Evolutionary conservation across 2,888 invertebrate species (phyloP), one percentile per base, ranked within the genome.

Genomic region (Cerastis rubricosa): DNA sequence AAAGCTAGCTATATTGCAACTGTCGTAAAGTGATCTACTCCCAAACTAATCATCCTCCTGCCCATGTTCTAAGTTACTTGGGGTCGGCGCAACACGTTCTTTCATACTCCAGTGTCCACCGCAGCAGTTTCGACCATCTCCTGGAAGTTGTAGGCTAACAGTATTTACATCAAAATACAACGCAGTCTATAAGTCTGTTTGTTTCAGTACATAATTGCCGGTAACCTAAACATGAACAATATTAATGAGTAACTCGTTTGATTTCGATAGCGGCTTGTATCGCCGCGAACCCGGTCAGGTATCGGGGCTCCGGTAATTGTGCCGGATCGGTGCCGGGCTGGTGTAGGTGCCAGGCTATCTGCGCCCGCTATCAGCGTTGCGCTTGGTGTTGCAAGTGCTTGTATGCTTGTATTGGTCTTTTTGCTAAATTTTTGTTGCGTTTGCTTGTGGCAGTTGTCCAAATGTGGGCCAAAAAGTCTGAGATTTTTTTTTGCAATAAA

Each of bases 291-390:
- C 91, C 93, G 94, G 94, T 93, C 92, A 92, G 88, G 86, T 83
- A 89, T 89, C 89, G 89, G 85, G 89, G 91, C 83, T 92, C 90
- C 89, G 90, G 87, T 94, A 93, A 93, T 92, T 93, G 91, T 90
- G 85, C 86, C 84, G 87, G 87, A 80, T 85, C 89, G 84, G 81
- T 83, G 75, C 73, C 71, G 71, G 76, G 12, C 70, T 87, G 81
- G 79, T n/a, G n/a, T n/a, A n/a, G n/a, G n/a, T 77, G 61, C 65
- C 45, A 72, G 45, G 59, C 78, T 80, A 86, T 84, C 88, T 87
- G 80, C 75, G 49, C 17, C 61, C 54, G 47, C 22, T 66, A 86
- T 88, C 83, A 64, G 63, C 14, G 35, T 40, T 81, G 71, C 68
- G 12, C 7, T 71, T 65, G 65, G 67, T 80, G 57, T 67, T 70